Conservation (phyloP, 1,140 invertebrate species). For the Drosophila rhopaloa region DNA sequence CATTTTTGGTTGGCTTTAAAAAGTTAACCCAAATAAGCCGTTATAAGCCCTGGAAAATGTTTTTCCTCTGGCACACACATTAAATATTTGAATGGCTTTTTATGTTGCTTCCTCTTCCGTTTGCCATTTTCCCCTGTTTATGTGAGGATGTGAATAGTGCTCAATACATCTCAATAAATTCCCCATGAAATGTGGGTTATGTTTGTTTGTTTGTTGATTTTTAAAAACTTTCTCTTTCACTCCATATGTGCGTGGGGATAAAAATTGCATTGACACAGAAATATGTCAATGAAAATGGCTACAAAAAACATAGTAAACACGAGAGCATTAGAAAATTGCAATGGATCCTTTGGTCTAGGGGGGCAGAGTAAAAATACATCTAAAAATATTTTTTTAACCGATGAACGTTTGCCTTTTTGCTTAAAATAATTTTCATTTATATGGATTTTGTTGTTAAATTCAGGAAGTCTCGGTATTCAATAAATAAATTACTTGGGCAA, state of each 20-base stretch:
- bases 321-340: slow-evolving; percentile 64
- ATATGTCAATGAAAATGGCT: slow-evolving; percentile 49
- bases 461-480: slow-evolving; percentile 22
- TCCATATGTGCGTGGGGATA: slow-evolving; percentile 9
- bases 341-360: slow-evolving; percentile 18
- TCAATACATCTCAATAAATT: slow-evolving; percentile 52
- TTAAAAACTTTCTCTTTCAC: slow-evolving; percentile 40
- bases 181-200: slow-evolving; percentile 50
- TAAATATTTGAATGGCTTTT: slow-evolving; percentile 40
- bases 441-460: slow-evolving; percentile 53
- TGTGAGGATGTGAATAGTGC: slow-evolving; percentile 15
- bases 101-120: slow-evolving; percentile 20
- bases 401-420: slow-evolving; percentile 29
- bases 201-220: slow-evolving; percentile 40
- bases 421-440: slow-evolving; percentile 49
- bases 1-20: slow-evolving; percentile 4
- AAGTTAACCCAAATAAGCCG: slow-evolving; percentile 29
- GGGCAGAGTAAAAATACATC: slow-evolving; percentile 14
- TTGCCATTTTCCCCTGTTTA: slow-evolving; percentile 28
- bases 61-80: slow-evolving; percentile 8
- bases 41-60: slow-evolving; percentile 11
- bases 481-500: slow-evolving; percentile 31
- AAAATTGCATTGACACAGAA: slow-evolving; percentile 33
- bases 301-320: slow-evolving; percentile 9
- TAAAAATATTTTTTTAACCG: slow-evolving; percentile 4